Base-by-base conservation (phyloP, 2,888 invertebrate species). In the Lepetodrilus schrolli region DNA sequence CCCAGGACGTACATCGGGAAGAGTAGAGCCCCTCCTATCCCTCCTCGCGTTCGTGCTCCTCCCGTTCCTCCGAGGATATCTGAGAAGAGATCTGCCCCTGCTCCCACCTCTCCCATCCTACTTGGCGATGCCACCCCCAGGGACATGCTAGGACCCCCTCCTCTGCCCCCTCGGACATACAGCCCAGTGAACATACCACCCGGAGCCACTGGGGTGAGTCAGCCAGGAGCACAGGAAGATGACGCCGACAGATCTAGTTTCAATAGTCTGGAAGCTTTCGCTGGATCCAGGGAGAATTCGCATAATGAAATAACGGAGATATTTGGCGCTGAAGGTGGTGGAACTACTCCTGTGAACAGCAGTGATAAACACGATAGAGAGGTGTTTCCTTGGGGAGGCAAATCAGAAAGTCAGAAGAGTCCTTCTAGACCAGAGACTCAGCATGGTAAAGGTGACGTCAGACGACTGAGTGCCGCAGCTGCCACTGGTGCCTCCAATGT, bases 151-250 rank as follows among this genome's bases (percentile, higher is more conserved):
- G 76, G 66, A n/a, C 87, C 87, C 4, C 87, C 86, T 38, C 87
- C 87, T 20, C 78, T 87, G 5, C 87, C 87, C 4, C 87, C 87
- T 8, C 70, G 87, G 66, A 86, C 86, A n/a, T 86, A 86, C 72
- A 86, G 86, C 74, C 87, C 87, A 17, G 78, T 86, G 21, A 81
- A 84, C 68, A 81, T 83, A 77, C 73, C 78, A n/a, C 69, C 74
- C 21, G 74, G 72, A 1, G 74, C 72, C 26, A 72, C 76, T 1
- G 72, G 75, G 4, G 49, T 43, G 26, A 65, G 73, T 0, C 72
- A 75, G 20, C 65, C 72, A n/a, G 77, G 75, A 4, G 77, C 78
- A 21, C 79, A 80, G 50, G 78, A 78, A 2, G 76, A 82, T 21
- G 82, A 81, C 48, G 79, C 80, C 50, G 84, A 85, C 47, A 82